Base-by-base conservation (phyloP, 2,113 vertebrate genomes). In the Rhabdomys dilectus region DNA sequence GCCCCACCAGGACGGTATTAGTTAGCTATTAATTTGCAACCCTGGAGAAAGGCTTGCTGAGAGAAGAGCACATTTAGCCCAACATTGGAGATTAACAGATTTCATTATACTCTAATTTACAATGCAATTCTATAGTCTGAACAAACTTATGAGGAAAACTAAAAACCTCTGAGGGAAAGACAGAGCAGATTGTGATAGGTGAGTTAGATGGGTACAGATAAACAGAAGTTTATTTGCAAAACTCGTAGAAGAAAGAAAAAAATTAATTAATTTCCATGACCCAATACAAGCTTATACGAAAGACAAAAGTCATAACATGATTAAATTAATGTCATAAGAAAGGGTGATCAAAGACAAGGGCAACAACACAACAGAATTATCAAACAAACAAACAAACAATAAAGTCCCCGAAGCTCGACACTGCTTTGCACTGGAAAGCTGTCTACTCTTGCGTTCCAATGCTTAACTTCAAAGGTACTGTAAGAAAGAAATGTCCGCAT, bases 401-500 rank as follows among this genome's bases (percentile, higher is more conserved):
- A 77, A 94, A 97, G 64, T 92, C 91, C 93, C 86, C 93, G 93
- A 90, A 91, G 93, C 97, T 97, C 92, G 87, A 96, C 91, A 73
- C 60, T 85, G 62, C 77, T 97, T 96, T 81, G 87, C 85, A 92
- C 97, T 91, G 88, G 88, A 97, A 97, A 95, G 86, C 66, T 95
- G 91, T 92, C 88, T 88, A 70, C 77, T 97, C 97, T 93, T 96
- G 95, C 82, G 39, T 94, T 97, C 95, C 60, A 92, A 94, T 72
- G 29, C 97, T 95, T 94, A 72, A 97, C 97, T 98, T 98, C 95
- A 97, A 94, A 97, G 96, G 45, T 17, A n/a, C 58, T 66, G 51
- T 96, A 85, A 95, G 96, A 96, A 88, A 96, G 89, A 92, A 95
- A 73, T 12, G 89, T 96, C 51, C 0, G 89, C 70, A 94, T 75